Evolutionary conservation across 2,888 invertebrate species (phyloP), one percentile per base, ranked within the genome.

Genomic region (Drosophila borborema): DNA sequence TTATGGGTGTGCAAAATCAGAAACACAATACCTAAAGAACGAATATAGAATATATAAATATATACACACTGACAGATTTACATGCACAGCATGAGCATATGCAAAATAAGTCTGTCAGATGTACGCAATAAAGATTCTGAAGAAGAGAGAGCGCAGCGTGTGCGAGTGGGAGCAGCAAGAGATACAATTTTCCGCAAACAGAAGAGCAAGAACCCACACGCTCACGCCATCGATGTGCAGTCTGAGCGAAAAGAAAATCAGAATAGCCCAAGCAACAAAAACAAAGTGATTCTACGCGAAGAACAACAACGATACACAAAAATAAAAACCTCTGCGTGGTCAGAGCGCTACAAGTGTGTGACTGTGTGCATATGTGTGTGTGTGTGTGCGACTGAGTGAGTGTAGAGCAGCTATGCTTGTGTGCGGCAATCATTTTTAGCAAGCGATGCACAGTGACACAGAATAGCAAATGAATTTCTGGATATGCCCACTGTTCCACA

Each of bases 341-440:
- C 89, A 67, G 77, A 74, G 55, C 41, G 48, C 59, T 72, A 66
- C 62, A 76, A 71, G 59, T 61, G 53, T 62, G 46, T 49, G 16
- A 28, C 0, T 34, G 55, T 36, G 53, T n/a, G 40, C 54, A 28
- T 23, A 2, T 38, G 53, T 60, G 6, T 28, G 28, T 34, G 55
- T 36, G 16, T 34, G 43, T 2, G 53, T n/a, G 40, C 54, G 31
- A 41, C n/a, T 9, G 43, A 45, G 10, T 55, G 55, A 61, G 61
- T 36, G 40, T 55, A 61, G 61, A 23, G 40, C 53, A 14, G 38
- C 18, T 77, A 46, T 67, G 64, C 12, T 38, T 74, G 70, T 64
- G 76, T 68, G 76, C 70, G 83, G 76, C 76, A 86, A 90, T 85
- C 72, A 78, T 84, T 83, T 83, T 87, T 87, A 84, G 83, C 87